Base-by-base conservation (phyloP, 2,888 invertebrate genomes). In the Graphium colonna region DNA sequence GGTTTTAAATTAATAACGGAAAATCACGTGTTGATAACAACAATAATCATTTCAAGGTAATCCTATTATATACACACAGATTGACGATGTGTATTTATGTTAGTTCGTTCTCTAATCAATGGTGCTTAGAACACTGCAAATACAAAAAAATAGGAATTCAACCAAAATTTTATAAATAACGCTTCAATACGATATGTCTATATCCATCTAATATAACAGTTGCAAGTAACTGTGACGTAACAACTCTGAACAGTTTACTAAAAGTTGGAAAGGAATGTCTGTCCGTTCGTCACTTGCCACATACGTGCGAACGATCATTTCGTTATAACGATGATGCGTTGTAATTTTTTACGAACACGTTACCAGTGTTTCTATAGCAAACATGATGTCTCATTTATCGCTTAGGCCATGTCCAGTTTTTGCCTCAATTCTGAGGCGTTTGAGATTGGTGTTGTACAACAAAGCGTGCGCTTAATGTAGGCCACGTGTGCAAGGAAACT, bases 271-370 rank as follows among this genome's bases (percentile, higher is more conserved):
- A 21, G 21, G 21, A 7, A 31, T 31, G 9, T 31, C 21, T 31
- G 31, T 31, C 31, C 21, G 45, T 18, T 40, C 40, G 7, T 46
- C 13, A 40, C 45, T 40, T 52, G 45, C 31, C 10, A n/a, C 5
- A 1, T 9, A 40, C 12, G 16, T 12, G 50, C 26, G 42, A 43
- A 36, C 21, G 41, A 39, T 40, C 40, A 54, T 33, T 46, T 49
- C 42, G 49, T 56, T 46, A 41, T 42, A 33, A 16, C 48, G 47
- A 36, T 44, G 44, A 46, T 33, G 18, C 39, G 8, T 31, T 28
- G 31, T 21, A 16, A 41, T 31, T 53, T 53, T 53, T 53, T 53
- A 31, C 44, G 49, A 53, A 53, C 53, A 49, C 49, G 49, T 53
- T 53, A 53, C 40, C 12, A 12, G 18, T 21, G 48, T 47, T 49